Evolutionary conservation across 2,113 vertebrate species (phyloP).

Genomic region (Gorilla gorilla): DNA sequence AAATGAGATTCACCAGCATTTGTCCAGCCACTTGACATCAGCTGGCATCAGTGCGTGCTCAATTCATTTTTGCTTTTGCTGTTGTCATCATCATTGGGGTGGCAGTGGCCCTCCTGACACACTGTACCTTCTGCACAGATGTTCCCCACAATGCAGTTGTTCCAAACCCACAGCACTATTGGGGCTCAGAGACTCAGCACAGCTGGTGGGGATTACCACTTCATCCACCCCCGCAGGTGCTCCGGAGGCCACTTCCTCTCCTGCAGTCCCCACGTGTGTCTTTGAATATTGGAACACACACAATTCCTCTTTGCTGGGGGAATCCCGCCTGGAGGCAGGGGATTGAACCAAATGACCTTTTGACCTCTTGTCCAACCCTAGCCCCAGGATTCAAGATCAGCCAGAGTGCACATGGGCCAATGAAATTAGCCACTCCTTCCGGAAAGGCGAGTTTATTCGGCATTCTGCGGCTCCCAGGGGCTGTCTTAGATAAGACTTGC

Average conservation of each 20-base stretch:
- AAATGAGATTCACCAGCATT: rapidly evolving
- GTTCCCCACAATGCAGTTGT: rapidly evolving
- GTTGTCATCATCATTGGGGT: neutral
- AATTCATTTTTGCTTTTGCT: neutral
- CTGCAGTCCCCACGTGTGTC: neutral
- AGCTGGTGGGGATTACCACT: neutral
- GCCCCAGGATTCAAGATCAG: neutral
- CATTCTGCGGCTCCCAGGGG: neutral
- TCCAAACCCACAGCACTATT: neutral
- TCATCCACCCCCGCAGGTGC: neutral
- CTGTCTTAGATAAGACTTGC: constrained; percentile 8
- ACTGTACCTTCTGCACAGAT: rapidly evolving
- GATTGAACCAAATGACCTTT: neutral
- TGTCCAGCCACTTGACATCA: rapidly evolving
- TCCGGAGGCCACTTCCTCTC: neutral
- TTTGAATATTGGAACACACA: neutral
- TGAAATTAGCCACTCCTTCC: neutral
- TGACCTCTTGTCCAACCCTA: neutral
- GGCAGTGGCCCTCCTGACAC: neutral
- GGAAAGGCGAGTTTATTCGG: neutral
- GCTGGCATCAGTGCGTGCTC: rapidly evolving
- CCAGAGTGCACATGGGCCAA: neutral
- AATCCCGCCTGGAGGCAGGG: neutral
- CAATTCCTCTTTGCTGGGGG: neutral
- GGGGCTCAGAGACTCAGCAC: neutral